phyloP scores from a whole-genome alignment of 2,797 vertebrate genomes.

The Aphelocoma californica region DNA sequence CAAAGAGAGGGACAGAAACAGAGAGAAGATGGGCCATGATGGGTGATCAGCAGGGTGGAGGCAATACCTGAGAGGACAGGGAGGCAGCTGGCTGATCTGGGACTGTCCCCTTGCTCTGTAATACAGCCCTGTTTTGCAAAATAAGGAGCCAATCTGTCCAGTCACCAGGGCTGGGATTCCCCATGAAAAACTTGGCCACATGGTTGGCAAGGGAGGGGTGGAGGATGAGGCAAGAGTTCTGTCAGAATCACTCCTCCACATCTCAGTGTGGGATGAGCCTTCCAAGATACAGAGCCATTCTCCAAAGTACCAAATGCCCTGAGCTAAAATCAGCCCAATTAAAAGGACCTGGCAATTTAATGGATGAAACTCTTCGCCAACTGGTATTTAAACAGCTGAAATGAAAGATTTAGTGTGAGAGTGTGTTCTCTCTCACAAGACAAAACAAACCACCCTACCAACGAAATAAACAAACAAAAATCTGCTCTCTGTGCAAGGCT shows the following conservation, averaged over 20 bases:
- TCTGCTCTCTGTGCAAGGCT: not conserved
- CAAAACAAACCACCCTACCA: not conserved
- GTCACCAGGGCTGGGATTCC: slow-evolving; percentile 43
- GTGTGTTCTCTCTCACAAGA: not conserved
- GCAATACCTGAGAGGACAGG: not conserved
- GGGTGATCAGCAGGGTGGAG: not conserved
- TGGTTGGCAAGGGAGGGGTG: slow-evolving; percentile 35
- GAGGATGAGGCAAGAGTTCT: slow-evolving; percentile 51
- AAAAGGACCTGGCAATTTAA: slow-evolving; percentile 9
- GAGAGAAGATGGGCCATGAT: not conserved
- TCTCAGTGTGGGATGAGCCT: slow-evolving; percentile 17
- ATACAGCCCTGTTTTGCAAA: not conserved
- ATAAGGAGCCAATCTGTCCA: not conserved
- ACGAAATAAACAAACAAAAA: not conserved
- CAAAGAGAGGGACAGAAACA: not conserved
- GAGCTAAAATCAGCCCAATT: slow-evolving; percentile 31
- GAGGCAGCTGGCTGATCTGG: not conserved
- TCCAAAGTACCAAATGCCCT: not conserved
- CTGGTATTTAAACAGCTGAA: slow-evolving; percentile 26
- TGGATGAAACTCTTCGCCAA: not conserved
- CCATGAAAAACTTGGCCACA: slow-evolving; percentile 2
- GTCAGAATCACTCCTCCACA: slow-evolving; percentile 48
- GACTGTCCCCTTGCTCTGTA: not conserved
- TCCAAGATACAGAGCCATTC: not conserved
- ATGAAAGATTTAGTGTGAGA: slow-evolving; percentile 8